Base-by-base conservation (phyloP, 2,113 vertebrate species). In the Crotophaga sulcirostris region DNA sequence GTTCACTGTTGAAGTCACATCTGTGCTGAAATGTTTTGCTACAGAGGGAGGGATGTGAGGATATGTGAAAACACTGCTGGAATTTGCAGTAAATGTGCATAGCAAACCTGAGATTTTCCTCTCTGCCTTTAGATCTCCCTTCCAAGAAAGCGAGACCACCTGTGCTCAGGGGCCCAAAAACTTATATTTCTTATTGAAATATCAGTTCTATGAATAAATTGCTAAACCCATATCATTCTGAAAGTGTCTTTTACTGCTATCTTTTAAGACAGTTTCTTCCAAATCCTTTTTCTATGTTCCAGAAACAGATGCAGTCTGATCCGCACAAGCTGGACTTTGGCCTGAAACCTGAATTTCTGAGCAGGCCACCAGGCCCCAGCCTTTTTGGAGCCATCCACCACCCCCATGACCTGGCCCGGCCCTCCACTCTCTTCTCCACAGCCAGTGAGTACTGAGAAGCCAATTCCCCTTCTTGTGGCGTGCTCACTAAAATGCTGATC, bases 281-380 rank as follows among this genome's bases (percentile, higher is more conserved):
- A 90, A 91, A 38, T 66, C 23, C 62, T 89, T 23, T 81, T 76
- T 92, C 87, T 84, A 29, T 29, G 3, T 98, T 98, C 91, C 96
- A 99, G 99, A 99, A 99, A 98, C 99, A 99, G 98, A 99, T 99
- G 99, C 99, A 99, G 97, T 99, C 99, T 60, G 99, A 99, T 96
- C 99, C 99, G 20, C 99, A 99, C 97, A 99, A 99, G 96, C 98
- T 99, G 96, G 99, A 99, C 98, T 99, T 99, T 2, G 99, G 99
- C 83, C 97, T 99, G 97, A 99, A 99, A 96, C 99, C 99, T 0
- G 99, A 99, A 97, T 99, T 99, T 96, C 97, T 99, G 95, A 99
- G 99, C 98, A 98, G 99, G 82, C 99, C 99, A 66, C 99, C 99
- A 1, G 99, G 99, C 58, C 99, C 99, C 49, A 99, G 98, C 93